A percentile compares a stretch with the other conserved stretches of the same genome.
Evolutionary conservation across 2,888 invertebrate species (phyloP).

Genomic region (Orchesellides sinensis): DNA sequence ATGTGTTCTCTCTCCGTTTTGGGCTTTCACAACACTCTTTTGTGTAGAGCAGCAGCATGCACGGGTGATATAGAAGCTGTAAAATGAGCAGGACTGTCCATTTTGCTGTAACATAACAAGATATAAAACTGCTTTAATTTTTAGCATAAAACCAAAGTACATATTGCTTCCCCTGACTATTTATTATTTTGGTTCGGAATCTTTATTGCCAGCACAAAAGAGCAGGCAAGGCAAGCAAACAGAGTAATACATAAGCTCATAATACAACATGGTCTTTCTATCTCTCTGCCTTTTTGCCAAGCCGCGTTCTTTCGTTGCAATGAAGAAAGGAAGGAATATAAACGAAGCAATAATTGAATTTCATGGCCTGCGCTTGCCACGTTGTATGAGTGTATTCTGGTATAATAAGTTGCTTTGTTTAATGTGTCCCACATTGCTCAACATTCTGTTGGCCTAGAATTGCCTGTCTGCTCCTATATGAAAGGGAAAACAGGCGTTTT

Average conservation of each 20-base stretch:
- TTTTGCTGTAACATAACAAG: slow-evolving; percentile 57
- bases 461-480: neutral
- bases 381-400: neutral
- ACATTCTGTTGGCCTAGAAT: too few relatives aligned
- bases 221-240: slow-evolving; percentile 18
- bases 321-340: slow-evolving; percentile 55
- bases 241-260: slow-evolving; percentile 1
- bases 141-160: slow-evolving; percentile 23
- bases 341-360: slow-evolving; percentile 67
- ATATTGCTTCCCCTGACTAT: slow-evolving; percentile 22
- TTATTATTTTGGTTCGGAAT: slow-evolving; percentile 40
- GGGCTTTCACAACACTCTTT: slow-evolving; percentile 1
- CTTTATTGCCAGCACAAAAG: neutral
- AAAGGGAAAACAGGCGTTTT: slow-evolving; percentile 34
- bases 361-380: slow-evolving; percentile 47
- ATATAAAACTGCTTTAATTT: slow-evolving; percentile 56
- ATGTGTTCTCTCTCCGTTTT: neutral
- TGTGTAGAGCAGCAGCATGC: too few relatives aligned
- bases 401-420: slow-evolving; percentile 44
- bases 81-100: slow-evolving; percentile 50
- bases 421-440: slow-evolving; percentile 54
- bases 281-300: slow-evolving; percentile 3
- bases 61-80: neutral
- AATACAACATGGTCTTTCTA: neutral
- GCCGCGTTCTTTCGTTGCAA: too few relatives aligned